Conservation (phyloP, 2,888 invertebrate genomes). For the Meganola albula region DNA sequence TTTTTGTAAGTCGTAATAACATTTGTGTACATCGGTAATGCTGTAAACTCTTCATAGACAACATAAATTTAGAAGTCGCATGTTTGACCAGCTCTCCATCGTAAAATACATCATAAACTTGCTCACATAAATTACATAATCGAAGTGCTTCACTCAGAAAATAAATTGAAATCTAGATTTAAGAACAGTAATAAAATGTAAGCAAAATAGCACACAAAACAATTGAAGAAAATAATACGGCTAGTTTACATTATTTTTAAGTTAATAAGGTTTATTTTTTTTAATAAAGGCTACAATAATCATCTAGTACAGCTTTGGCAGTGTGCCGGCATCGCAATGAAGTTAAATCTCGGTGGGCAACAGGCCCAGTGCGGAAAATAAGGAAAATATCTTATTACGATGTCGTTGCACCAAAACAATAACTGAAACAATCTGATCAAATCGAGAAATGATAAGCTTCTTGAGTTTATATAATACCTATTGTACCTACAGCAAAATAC, state of each 20-base stretch:
- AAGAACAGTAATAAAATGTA: too few relatives aligned
- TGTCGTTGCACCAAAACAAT: constrained; percentile 32
- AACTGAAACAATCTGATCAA: constrained; percentile 28
- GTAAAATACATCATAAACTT: constrained; percentile 68
- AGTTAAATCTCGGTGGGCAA: constrained; percentile 54
- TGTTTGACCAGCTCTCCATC: constrained; percentile 67
- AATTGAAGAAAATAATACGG: too few relatives aligned
- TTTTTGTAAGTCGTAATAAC: constrained; percentile 34
- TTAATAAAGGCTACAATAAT: constrained; percentile 52
- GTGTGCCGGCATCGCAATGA: constrained; percentile 53
- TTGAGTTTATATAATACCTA: constrained; percentile 18
- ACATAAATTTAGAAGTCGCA: constrained; percentile 61
- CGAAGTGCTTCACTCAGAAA: constrained; percentile 45
- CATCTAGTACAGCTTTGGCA: constrained; percentile 50
- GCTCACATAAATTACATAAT: constrained; percentile 63
- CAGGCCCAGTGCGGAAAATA: constrained; percentile 44
- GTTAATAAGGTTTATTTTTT: too few relatives aligned
- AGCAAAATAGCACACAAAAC: constrained; percentile 19
- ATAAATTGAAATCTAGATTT: constrained; percentile 43
- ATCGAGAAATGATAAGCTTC: constrained; percentile 23
- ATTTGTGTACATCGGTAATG: constrained; percentile 54
- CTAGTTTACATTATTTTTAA: too few relatives aligned
- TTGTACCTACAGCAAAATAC: too few relatives aligned
- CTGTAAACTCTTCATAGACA: constrained; percentile 58
- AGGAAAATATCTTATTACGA: constrained; percentile 40